These are phyloP conservation scores for Blastomussa wellsi DNA, from an alignment of 92 coral and sea anemone genomes.

Conservation along the genomic window DNA sequence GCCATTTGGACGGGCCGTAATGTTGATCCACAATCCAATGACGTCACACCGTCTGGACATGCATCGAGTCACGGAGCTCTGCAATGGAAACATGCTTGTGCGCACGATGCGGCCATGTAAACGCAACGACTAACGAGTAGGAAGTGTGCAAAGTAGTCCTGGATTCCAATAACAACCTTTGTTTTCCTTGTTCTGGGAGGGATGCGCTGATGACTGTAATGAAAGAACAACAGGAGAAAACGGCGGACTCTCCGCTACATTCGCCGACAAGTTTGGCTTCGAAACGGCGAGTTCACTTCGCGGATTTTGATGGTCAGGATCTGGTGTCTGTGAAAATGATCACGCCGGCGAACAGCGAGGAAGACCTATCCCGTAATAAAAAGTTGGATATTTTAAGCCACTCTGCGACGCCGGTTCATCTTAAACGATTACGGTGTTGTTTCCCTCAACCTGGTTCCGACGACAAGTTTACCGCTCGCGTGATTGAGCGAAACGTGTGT, in stretches of 20 bases:
- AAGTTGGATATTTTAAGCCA: conserved; percentile 36
- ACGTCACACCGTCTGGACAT: conserved; percentile 32
- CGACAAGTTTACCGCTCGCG: conserved; percentile 62
- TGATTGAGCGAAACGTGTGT: conserved; percentile 75
- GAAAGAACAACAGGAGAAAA: conserved; percentile 29
- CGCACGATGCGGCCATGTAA: neutral
- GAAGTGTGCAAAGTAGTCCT: neutral
- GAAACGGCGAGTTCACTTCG: conserved; percentile 88
- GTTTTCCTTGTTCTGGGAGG: neutral
- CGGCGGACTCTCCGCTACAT: conserved; percentile 5
- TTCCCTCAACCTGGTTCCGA: conserved; percentile 81
- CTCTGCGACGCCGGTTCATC: conserved; percentile 25
- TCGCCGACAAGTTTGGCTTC: conserved; percentile 42
- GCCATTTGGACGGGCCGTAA: neutral
- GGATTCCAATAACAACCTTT: conserved; percentile 24
- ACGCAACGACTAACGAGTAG: neutral
- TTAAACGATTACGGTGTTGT: conserved; percentile 40
- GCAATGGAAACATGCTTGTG: conserved; percentile 15
- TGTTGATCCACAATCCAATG: neutral
- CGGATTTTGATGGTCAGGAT: conserved; percentile 85
- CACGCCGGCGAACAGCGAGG: conserved; percentile 88
- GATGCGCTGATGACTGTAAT: neutral
- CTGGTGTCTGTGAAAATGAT: conserved; percentile 90
- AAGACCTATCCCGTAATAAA: conserved; percentile 57
- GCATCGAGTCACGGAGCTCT: conserved; percentile 23